A percentile compares a stretch with the other conserved stretches of the same genome.
These are phyloP conservation scores for Barbus barbus DNA, from an alignment of 2,113 vertebrate species.

Conservation along the genomic window DNA sequence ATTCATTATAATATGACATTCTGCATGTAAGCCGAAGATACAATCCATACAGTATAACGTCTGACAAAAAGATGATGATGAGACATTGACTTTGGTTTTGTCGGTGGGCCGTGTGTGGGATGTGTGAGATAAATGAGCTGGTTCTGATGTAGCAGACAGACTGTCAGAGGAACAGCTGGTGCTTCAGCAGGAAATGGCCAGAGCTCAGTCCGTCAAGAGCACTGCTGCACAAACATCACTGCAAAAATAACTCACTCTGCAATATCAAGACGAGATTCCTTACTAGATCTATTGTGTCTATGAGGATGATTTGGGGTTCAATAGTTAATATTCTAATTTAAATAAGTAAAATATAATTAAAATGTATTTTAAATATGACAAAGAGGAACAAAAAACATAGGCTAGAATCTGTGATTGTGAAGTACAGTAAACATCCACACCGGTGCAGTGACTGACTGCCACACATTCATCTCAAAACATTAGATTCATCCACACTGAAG, in stretches of 20 bases:
- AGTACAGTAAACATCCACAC: too few species aligned
- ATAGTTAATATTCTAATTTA: background rate
- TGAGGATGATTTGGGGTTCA: background rate
- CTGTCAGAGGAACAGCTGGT: constrained; percentile 48
- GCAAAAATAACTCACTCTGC: constrained; percentile 1
- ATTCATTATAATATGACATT: background rate
- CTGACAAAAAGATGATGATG: too few species aligned
- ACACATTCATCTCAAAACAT: too few species aligned
- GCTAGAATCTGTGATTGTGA: too few species aligned
- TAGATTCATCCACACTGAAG: too few species aligned
- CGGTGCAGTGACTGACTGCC: too few species aligned
- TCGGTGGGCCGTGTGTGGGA: constrained; percentile 15
- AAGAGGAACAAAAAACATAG: too few species aligned
- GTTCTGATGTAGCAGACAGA: constrained; percentile 42
- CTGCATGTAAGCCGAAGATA: background rate
- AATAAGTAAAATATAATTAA: too few species aligned
- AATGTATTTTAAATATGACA: background rate
- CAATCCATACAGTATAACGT: background rate
- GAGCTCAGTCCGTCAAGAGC: constrained; percentile 18
- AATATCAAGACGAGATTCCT: background rate
- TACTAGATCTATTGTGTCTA: background rate
- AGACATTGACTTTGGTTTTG: too few species aligned
- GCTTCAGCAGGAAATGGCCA: constrained; percentile 34
- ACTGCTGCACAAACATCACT: background rate
- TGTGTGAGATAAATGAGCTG: constrained; percentile 26